These are phyloP conservation scores for Micromesistius poutassou DNA, from an alignment of 2,797 vertebrate genomes.

Conservation along the genomic window DNA sequence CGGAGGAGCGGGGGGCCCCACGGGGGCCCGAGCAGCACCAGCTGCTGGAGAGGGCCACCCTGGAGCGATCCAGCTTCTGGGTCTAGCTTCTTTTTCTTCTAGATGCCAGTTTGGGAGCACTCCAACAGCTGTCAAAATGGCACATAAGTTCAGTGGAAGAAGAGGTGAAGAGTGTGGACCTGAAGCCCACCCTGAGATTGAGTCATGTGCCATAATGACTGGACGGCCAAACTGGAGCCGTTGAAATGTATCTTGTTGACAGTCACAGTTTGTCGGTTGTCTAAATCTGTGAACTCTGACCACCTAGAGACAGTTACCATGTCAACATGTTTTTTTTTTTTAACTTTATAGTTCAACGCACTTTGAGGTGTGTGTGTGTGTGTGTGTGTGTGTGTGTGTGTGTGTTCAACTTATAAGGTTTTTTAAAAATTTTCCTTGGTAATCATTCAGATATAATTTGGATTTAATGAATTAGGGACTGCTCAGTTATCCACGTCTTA, in stretches of 20 bases:
- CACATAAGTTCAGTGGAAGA: neutral
- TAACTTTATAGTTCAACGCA: conserved; percentile 1
- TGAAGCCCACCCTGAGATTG: neutral
- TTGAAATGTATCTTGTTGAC: neutral
- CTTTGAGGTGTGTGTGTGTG: neutral
- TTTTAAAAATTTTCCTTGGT: neutral
- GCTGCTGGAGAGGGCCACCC: conserved; percentile 44
- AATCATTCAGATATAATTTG: neutral
- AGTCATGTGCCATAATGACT: neutral
- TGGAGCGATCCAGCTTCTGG: conserved; percentile 75
- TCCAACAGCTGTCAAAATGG: neutral
- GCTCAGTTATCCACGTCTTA: neutral
- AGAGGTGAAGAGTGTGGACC: neutral
- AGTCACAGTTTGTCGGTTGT: neutral
- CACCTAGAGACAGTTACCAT: conserved; percentile 12
- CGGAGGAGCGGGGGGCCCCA: conserved; percentile 18
- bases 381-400: conserved; percentile 6
- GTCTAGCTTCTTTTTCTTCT: conserved; percentile 47
- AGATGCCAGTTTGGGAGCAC: neutral
- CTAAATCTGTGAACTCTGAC: conserved; percentile 16
- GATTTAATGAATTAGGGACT: neutral
- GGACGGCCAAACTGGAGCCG: neutral
- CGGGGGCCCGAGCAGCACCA: conserved; percentile 48
- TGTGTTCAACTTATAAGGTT: neutral
- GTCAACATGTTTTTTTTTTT: conserved; percentile 3